phyloP scores from a whole-genome alignment of 2,888 invertebrate genomes.

The Cantharis rufa region DNA sequence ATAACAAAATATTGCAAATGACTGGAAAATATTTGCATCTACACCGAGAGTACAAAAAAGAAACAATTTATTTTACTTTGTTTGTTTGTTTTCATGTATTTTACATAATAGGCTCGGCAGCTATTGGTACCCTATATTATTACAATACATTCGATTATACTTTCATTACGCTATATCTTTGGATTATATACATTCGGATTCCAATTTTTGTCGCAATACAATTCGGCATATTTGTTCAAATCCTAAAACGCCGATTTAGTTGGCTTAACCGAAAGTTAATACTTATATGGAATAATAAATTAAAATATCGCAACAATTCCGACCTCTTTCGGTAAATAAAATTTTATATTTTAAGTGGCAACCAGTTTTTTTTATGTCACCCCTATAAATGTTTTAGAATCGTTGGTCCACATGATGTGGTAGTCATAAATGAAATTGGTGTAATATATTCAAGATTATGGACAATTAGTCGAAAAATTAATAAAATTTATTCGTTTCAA shows the following conservation, averaged over 20 bases:
- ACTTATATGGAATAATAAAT: background rate
- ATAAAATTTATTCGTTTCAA: background rate
- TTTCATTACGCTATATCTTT: background rate
- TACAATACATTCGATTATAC: background rate
- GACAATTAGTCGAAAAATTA: background rate
- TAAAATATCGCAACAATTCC: background rate
- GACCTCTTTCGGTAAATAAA: background rate
- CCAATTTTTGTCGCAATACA: background rate
- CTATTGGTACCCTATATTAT: background rate
- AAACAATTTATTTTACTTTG: background rate
- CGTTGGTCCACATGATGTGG: background rate
- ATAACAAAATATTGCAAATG: background rate
- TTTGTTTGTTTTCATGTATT: background rate
- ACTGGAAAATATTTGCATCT: background rate
- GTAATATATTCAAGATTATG: background rate
- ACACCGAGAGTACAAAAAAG: background rate
- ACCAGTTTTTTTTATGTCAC: background rate
- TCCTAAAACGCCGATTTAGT: background rate
- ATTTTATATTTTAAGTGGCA: background rate
- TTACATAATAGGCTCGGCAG: background rate
- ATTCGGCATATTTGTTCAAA: background rate
- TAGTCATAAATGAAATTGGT: background rate
- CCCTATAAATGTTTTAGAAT: background rate
- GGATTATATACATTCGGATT: background rate
- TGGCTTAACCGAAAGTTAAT: background rate